Base-by-base conservation (phyloP, 2,797 vertebrate species). In the Epinephelus coioides region DNA sequence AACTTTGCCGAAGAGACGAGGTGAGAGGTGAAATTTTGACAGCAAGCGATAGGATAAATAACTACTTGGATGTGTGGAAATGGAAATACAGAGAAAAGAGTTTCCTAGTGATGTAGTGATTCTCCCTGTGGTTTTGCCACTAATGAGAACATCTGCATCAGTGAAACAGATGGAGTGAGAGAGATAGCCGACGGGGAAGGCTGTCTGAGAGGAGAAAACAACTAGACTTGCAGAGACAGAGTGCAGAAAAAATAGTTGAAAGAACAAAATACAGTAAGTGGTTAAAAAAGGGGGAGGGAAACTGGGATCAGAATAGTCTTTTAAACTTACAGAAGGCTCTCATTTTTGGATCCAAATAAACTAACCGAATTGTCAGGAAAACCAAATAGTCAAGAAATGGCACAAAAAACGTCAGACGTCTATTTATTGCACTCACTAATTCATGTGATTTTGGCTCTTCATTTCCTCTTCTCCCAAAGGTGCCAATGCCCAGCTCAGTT, bases 401-500 rank as follows among this genome's bases (percentile, higher is more conserved):
- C 12, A 27, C 2, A 46, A 59, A 78, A 64, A 38, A 47, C 12
- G 3, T n/a, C 23, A 4, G 15, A 30, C 21, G 43, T 38, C 11
- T 27, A 23, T 62, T 68, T 69, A 67, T 69, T 79, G 23, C 66
- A 1, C 66, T 72, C 55, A 21, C 67, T 72, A 78, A 86, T 75
- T 68, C 25, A 18, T 88, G 54, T 80, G 10, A 73, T 75, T 73
- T 73, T 68, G 47, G 34, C 55, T 83, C 50, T 79, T 70, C n/a
- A 55, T 83, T 74, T 67, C 57, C 25, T 72, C 23, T 60, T 80
- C 40, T 69, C 77, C 69, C 81, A 81, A 82, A 97, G 96, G 91
- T 97, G 97, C 90, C 95, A 95, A 55, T 97, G 97, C 86, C 93
- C 94, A 11, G 79, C 95, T 70, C 95, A 94, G 5, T 97, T 95